phyloP scores from a whole-genome alignment of 2,113 vertebrate genomes.

The Pycnonotus jocosus region DNA sequence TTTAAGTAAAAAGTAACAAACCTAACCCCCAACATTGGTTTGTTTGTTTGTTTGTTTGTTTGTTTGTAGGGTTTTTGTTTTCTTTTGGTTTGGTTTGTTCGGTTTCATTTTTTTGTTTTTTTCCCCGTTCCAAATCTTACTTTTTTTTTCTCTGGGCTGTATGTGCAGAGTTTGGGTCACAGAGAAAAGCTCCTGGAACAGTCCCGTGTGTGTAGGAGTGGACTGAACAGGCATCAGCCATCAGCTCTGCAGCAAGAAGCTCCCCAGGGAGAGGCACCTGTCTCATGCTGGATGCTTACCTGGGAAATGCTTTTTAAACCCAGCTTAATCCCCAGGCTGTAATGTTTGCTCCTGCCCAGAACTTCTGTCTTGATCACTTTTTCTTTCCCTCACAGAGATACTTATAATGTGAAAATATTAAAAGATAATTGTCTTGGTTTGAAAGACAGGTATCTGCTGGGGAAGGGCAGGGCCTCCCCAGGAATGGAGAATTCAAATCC shows the following conservation, averaged over 20 bases:
- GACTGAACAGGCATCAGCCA: background rate
- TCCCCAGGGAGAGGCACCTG: background rate
- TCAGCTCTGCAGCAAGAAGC: background rate
- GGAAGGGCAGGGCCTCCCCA: too few species aligned
- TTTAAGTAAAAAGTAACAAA: too few species aligned
- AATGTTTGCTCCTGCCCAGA: background rate
- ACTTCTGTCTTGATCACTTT: background rate
- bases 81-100: background rate
- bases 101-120: background rate
- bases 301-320: background rate
- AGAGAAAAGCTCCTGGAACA: background rate
- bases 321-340: background rate
- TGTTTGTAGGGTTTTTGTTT: background rate
- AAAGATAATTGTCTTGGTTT: background rate
- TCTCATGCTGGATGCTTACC: fast-evolving
- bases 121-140: fast-evolving
- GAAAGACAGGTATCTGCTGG: too few species aligned
- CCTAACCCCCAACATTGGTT: too few species aligned
- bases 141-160: background rate
- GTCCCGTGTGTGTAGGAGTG: background rate
- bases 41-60: background rate
- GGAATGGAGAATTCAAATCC: too few species aligned
- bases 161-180: background rate
- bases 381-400: background rate
- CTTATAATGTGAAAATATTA: background rate